phyloP scores from a whole-genome alignment of 2,888 invertebrate species.

The Agrochola lychnidis region DNA sequence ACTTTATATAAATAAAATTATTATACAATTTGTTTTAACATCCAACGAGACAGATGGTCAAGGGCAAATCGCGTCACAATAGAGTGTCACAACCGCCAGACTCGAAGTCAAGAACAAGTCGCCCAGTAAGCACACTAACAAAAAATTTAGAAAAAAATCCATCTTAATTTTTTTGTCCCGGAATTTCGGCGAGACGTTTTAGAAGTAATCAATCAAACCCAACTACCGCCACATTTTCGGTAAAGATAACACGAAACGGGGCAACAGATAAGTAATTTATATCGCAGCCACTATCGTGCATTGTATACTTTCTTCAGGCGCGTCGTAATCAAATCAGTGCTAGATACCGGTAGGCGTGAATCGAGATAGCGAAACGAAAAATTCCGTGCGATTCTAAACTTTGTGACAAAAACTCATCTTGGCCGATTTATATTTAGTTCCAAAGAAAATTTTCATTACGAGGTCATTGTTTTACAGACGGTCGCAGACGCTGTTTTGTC shows the following conservation, averaged over 20 bases:
- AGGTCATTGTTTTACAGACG: constrained; percentile 72
- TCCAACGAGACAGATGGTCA: constrained; percentile 49
- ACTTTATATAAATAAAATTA: constrained; percentile 29
- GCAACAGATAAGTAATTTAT: constrained; percentile 79
- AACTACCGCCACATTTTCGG: constrained; percentile 79
- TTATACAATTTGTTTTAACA: constrained; percentile 16
- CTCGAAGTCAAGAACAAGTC: too few species aligned
- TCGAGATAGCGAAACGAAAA: constrained; percentile 58
- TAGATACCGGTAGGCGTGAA: constrained; percentile 60
- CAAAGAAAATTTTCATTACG: constrained; percentile 71
- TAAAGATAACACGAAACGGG: constrained; percentile 79
- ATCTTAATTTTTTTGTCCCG: constrained; percentile 17
- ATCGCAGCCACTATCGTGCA: constrained; percentile 78
- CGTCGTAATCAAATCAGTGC: constrained; percentile 83
- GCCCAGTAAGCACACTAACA: constrained; percentile 32
- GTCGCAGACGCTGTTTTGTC: constrained; percentile 63
- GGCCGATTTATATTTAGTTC: constrained; percentile 73
- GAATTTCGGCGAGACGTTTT: constrained; percentile 41
- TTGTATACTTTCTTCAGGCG: constrained; percentile 82
- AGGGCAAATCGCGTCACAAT: constrained; percentile 28
- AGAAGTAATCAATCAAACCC: constrained; percentile 50
- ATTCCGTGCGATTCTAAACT: constrained; percentile 61
- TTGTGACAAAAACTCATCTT: constrained; percentile 55
- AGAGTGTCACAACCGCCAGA: constrained; percentile 5
- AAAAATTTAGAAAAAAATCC: constrained; percentile 36